Conservation (phyloP, 1,140 invertebrate genomes). For the Lanistes nyassanus region DNA sequence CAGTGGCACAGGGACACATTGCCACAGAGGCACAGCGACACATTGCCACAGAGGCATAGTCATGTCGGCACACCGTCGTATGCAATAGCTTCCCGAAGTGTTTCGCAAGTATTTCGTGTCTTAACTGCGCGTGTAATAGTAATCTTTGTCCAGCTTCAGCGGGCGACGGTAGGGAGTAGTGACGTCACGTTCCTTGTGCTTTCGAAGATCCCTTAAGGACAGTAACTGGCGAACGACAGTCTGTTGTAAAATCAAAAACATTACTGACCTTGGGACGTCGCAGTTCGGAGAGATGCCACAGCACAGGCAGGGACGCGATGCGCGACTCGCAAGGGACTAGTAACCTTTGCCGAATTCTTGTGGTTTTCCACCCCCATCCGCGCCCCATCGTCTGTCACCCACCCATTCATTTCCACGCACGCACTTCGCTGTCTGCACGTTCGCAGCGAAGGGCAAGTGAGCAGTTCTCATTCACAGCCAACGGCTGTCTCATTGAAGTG, state of each 20-base stretch:
- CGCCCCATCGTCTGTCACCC: neutral
- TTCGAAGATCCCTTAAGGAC: too few species aligned
- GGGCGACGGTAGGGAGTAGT: too few species aligned
- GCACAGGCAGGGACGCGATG: too few species aligned
- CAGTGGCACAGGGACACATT: too few species aligned
- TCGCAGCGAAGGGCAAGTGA: neutral
- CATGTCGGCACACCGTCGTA: too few species aligned
- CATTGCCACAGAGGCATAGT: too few species aligned
- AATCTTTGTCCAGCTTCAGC: neutral
- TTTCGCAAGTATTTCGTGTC: neutral
- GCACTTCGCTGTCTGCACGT: neutral
- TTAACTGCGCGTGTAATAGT: too few species aligned
- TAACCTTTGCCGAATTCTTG: neutral
- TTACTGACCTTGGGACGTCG: too few species aligned
- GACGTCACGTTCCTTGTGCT: too few species aligned
- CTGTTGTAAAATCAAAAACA: too few species aligned
- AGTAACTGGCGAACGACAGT: neutral
- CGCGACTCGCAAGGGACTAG: neutral
- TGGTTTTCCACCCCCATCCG: neutral
- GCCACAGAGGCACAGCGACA: too few species aligned
- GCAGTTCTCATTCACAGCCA: too few species aligned
- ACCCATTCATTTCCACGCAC: neutral
- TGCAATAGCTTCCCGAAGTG: neutral
- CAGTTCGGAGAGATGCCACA: neutral
- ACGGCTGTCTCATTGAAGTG: neutral